Conservation (phyloP, 1,140 invertebrate species). For the Phymorhynchus buccinoides region DNA sequence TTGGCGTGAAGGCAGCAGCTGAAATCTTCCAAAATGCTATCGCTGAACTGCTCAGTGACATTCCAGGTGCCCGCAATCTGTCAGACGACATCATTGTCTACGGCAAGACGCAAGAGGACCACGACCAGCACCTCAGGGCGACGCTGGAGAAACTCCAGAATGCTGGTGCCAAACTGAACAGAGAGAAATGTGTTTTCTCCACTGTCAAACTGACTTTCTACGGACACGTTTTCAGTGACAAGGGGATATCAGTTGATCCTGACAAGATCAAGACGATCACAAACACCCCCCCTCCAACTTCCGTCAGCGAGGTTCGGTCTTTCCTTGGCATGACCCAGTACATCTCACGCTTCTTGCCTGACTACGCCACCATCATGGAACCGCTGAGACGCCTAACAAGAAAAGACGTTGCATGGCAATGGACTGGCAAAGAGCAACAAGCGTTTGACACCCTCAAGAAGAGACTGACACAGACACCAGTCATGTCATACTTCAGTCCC, state of each 20-base stretch:
- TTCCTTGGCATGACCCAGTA: conserved; percentile 46
- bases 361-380: conserved; percentile 38
- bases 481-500: too few relatives aligned
- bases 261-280: conserved; percentile 44
- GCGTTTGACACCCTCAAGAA: conserved; percentile 27
- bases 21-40: neutral
- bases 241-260: conserved; percentile 41
- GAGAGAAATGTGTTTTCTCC: conserved; percentile 46
- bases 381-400: conserved; percentile 38
- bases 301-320: conserved; percentile 37
- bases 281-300: conserved; percentile 27
- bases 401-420: conserved; percentile 36
- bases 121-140: neutral
- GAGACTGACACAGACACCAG: too few relatives aligned
- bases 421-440: conserved; percentile 30
- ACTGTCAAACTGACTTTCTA: conserved; percentile 39
- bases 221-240: conserved; percentile 43
- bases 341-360: conserved; percentile 41
- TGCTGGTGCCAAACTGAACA: conserved; percentile 45
- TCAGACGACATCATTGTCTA: neutral
- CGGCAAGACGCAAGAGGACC: neutral
- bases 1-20: neutral
- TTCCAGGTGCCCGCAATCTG: neutral
- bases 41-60: neutral
- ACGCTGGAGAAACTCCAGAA: neutral